Evolutionary conservation across 2,888 invertebrate species (phyloP).

Genomic region (Suillia variegata): DNA sequence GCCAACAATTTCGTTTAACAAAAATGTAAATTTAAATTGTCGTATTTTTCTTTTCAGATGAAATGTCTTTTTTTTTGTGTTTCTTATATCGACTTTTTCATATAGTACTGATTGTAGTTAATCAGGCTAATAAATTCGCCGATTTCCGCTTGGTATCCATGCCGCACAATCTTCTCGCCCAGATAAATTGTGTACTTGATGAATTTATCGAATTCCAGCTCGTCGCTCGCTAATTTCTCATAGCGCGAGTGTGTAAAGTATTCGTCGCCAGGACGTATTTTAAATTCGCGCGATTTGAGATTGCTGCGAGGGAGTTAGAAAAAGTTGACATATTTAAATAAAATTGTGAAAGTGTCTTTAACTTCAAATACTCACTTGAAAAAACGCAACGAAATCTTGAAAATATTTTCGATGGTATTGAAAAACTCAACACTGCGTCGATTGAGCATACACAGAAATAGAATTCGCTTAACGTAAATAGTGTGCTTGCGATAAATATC

Average conservation of each 20-base stretch:
- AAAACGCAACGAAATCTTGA: slow-evolving; percentile 71
- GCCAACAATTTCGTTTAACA: too few relatives aligned
- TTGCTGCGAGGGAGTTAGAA: slow-evolving; percentile 37
- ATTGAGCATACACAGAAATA: slow-evolving; percentile 77
- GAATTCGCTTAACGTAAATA: slow-evolving; percentile 74
- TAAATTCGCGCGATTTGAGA: slow-evolving; percentile 52
- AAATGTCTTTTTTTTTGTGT: too few relatives aligned
- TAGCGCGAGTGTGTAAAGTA: slow-evolving; percentile 56
- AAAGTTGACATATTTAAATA: background rate
- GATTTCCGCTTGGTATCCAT: slow-evolving; percentile 60
- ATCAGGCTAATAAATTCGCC: slow-evolving; percentile 58
- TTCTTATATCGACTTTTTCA: too few relatives aligned
- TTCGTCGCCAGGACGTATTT: slow-evolving; percentile 37
- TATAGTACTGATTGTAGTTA: slow-evolving; percentile 59
- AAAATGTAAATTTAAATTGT: too few relatives aligned
- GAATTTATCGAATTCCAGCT: slow-evolving; percentile 56
- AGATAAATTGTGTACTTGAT: slow-evolving; percentile 58
- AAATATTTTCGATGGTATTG: slow-evolving; percentile 73
- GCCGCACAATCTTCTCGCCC: slow-evolving; percentile 57
- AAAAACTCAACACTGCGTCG: slow-evolving; percentile 72
- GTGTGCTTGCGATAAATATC: slow-evolving; percentile 76
- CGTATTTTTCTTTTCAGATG: background rate
- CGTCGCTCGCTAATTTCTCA: slow-evolving; percentile 52
- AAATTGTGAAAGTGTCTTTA: slow-evolving; percentile 2
- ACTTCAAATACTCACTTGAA: slow-evolving; percentile 51